phyloP scores from a whole-genome alignment of 2,888 invertebrate genomes.

The Perithous albicinctus region DNA sequence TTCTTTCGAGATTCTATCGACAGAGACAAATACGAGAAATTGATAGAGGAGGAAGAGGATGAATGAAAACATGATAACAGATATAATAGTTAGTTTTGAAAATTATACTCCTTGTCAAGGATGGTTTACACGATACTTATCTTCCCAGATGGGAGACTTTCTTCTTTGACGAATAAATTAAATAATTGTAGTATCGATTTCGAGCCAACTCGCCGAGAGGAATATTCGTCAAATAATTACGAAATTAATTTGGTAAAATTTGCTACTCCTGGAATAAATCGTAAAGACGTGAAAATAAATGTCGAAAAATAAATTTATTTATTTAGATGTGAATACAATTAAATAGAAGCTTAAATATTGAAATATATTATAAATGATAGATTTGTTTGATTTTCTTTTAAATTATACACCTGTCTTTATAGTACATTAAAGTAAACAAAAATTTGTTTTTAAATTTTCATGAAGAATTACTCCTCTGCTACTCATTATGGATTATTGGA shows the following conservation, averaged over 20 bases:
- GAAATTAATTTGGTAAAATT: not conserved
- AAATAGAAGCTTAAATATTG: too few relatives aligned
- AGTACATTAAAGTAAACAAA: too few relatives aligned
- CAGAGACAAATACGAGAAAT: slow-evolving; percentile 1
- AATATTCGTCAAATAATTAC: not conserved
- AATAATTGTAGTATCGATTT: slow-evolving; percentile 3
- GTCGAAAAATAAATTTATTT: too few relatives aligned
- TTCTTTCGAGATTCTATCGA: slow-evolving; percentile 18
- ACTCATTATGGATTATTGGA: too few relatives aligned
- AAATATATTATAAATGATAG: too few relatives aligned
- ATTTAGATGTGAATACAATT: too few relatives aligned
- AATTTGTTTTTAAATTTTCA: too few relatives aligned
- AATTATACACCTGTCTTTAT: too few relatives aligned
- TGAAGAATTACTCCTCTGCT: too few relatives aligned
- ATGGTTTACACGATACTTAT: not conserved
- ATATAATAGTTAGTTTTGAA: not conserved
- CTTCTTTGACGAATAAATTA: not conserved
- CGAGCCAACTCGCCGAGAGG: not conserved
- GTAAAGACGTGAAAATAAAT: too few relatives aligned
- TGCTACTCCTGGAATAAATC: not conserved
- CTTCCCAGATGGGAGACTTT: not conserved
- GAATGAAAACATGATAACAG: not conserved
- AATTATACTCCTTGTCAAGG: not conserved
- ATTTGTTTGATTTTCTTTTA: too few relatives aligned
- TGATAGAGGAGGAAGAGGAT: not conserved